phyloP scores from a whole-genome alignment of 2,113 vertebrate species.

The Elgaria multicarinata region DNA sequence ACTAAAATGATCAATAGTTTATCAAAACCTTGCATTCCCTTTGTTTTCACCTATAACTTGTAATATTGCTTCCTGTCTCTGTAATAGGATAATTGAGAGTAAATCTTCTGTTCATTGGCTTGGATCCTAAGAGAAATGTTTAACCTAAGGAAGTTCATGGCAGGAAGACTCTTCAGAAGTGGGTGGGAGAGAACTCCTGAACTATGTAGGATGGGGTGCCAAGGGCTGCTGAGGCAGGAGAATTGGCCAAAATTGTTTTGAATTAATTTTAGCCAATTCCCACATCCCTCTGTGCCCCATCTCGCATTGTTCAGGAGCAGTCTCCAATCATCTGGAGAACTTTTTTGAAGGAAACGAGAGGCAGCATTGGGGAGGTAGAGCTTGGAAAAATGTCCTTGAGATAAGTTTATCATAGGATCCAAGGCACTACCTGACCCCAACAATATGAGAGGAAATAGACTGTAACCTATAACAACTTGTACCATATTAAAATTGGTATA shows the following conservation, averaged over 20 bases:
- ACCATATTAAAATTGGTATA: neutral
- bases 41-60: neutral
- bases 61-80: neutral
- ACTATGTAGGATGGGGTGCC: neutral
- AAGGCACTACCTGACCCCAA: neutral
- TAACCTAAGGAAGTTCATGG: neutral
- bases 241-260: neutral
- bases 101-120: neutral
- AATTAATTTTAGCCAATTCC: neutral
- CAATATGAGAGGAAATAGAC: neutral
- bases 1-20: neutral
- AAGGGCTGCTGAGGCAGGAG: no score
- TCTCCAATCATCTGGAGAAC: neutral
- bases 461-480: neutral
- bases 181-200: neutral
- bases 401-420: neutral
- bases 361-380: neutral
- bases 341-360: neutral
- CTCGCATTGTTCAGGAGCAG: neutral
- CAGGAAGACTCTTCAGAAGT: neutral
- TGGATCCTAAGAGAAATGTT: neutral
- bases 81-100: neutral
- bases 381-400: neutral
- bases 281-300: neutral
- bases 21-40: neutral